Base-by-base conservation (phyloP, 2,888 invertebrate genomes). In the Agriotes lineatus region DNA sequence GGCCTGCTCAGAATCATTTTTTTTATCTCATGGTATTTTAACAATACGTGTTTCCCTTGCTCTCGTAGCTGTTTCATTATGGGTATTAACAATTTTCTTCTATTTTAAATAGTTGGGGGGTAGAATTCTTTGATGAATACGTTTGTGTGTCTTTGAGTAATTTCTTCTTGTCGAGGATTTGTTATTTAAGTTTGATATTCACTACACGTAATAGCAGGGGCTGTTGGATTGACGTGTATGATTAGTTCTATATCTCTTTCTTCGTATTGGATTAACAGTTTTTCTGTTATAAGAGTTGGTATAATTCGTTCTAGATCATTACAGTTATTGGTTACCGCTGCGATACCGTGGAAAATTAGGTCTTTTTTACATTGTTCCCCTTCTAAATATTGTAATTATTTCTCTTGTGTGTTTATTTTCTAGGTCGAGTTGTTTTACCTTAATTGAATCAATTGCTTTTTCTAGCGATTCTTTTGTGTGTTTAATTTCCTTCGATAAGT, bases 311-410 rank as follows among this genome's bases (percentile, higher is more conserved):
- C 44, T 10, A 44, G 10, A 14, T 44, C 44, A 16, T 10, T 44
- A 12, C 16, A 44, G 44, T 44, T 44, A 18, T 44, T 44, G 2
- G 44, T 44, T 44, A 16, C 44, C 7, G 18, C n/a, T 44, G 3
- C 14, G n/a, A 44, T 44, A 6, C 44, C 44, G 18, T 44, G 44
- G 16, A 44, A 44, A 14, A 44, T 44, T 16, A 44, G 3, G 16
- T 44, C 44, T 44, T 44, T 44, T 16, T 44, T 44, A 10, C 44
- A 44, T 44, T 44, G 44, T 44, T 44, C 19, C 44, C 44, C 16
- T 44, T 44, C 44, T 44, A 44, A 14, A 14, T 16, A 16, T 16
- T 4, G 16, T 14, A 44, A 44, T 3, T 18, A 6, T 19, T 19
- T 44, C 7, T 16, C 44, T 44, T 16, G 16, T 33, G 6, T 7